Evolutionary conservation across 2,797 vertebrate species (phyloP).

Genomic region (Peromyscus eremicus): DNA sequence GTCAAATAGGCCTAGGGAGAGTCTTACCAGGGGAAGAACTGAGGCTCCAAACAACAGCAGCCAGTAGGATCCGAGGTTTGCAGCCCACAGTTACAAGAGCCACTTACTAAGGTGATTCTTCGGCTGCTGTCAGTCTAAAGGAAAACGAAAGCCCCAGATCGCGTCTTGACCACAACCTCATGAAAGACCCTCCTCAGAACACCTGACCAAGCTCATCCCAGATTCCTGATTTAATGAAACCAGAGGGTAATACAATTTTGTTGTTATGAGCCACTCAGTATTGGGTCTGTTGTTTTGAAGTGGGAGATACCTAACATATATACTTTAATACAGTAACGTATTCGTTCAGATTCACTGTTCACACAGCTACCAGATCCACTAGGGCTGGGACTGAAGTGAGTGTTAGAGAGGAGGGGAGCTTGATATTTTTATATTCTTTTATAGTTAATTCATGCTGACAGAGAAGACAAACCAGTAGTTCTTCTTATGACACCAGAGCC

Average conservation of each 20-base stretch:
- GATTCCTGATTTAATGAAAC: slow-evolving; percentile 28
- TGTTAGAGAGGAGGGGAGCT: neutral
- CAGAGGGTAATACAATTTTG: neutral
- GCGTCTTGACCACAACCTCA: neutral
- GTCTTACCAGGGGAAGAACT: neutral
- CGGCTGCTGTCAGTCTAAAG: neutral
- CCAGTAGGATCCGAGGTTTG: neutral
- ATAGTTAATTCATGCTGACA: slow-evolving; percentile 1
- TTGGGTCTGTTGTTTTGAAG: slow-evolving; percentile 42
- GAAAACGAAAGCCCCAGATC: neutral
- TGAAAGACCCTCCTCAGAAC: neutral
- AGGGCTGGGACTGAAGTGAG: neutral
- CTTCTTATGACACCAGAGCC: neutral
- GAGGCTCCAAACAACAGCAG: neutral
- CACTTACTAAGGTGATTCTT: neutral
- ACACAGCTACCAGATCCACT: neutral
- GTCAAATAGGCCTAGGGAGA: neutral
- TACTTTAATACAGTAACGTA: neutral
- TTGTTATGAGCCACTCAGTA: neutral
- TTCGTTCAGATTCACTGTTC: slow-evolving; percentile 24
- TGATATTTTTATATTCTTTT: slow-evolving; percentile 13
- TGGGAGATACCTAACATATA: neutral
- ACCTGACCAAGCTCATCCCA: neutral
- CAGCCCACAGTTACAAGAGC: neutral
- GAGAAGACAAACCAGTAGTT: neutral